Conservation (phyloP, 1,140 invertebrate genomes). For the Polyergus mexicanus region DNA sequence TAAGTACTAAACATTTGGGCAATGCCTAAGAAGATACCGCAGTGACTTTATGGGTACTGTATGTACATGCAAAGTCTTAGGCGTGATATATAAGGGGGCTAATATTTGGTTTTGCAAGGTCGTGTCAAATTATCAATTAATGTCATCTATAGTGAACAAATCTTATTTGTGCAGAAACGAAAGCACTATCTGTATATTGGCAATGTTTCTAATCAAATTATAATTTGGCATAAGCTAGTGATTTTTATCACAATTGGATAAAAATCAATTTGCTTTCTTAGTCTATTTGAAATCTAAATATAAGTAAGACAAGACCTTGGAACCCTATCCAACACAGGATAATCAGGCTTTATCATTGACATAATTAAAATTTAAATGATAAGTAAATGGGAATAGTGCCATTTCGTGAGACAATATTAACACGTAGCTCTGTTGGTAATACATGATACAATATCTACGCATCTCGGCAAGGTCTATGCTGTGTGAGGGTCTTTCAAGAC, state of each 20-base stretch:
- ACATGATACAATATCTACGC: constrained; percentile 87
- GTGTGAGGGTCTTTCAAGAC: constrained; percentile 87
- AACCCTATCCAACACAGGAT: constrained; percentile 51
- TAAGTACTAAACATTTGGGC: constrained; percentile 70
- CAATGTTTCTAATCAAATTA: neutral
- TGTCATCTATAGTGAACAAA: neutral
- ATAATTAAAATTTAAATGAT: constrained; percentile 83
- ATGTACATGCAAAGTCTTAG: constrained; percentile 65
- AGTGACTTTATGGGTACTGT: constrained; percentile 72
- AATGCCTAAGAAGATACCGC: constrained; percentile 70
- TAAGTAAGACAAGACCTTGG: constrained; percentile 66
- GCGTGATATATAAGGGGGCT: constrained; percentile 60
- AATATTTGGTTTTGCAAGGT: constrained; percentile 65
- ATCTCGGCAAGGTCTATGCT: constrained; percentile 87
- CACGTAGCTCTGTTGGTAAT: constrained; percentile 87
- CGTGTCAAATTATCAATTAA: constrained; percentile 42
- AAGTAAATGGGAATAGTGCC: constrained; percentile 86
- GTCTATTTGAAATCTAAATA: neutral
- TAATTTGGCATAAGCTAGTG: constrained; percentile 1
- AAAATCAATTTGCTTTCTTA: neutral
- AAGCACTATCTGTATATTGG: neutral
- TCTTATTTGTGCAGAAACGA: neutral
- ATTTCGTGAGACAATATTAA: constrained; percentile 87
- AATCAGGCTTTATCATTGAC: constrained; percentile 73
- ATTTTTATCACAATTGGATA: neutral